Base-by-base conservation (phyloP, 2,797 vertebrate genomes). In the Leptodactylus fallax region DNA sequence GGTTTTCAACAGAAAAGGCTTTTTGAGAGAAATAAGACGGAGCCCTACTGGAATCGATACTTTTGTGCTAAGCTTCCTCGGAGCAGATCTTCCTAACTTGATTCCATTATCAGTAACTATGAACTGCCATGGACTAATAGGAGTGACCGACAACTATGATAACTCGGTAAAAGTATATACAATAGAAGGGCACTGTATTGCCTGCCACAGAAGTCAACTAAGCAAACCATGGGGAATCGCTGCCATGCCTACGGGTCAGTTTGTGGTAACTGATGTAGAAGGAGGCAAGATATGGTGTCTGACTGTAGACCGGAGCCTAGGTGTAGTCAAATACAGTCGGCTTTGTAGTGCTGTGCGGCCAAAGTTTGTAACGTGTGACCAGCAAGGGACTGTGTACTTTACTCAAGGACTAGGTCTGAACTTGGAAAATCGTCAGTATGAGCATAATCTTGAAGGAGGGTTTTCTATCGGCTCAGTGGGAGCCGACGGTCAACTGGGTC, bases 121-220 rank as follows among this genome's bases (percentile, higher is more conserved):
- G 94, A 99, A 97, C 27, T 95, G 96, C 88, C 96, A 98, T 0
- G 98, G 98, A 55, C 94, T 99, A 85, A 98, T 99, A 0, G 98
- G 98, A 0, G 95, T 99, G 90, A 99, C 97, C 0, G 98, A 99
- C 92, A 98, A 97, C 94, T 98, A 98, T 0, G 98, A 99, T 90
- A 99, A 99, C 91, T 99, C 98, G 0, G 97, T 99, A 53, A 99
- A 99, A 92, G 96, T 99, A 3, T 99, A 99, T 92, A 98, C 98
- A 19, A 94, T 98, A 90, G 97, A 99, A 0, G 98, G 98, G 6
- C 96, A 98, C 45, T 99, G 97, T 0, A 96, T 99, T 91, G 97
- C 98, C 0, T 99, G 98, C 88, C 98, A 99, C 93, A 95, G 98
- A 81, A 98, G 97, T 93, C 98, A 99, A 90, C 95, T 99, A 3